A percentile compares a stretch with the other conserved stretches of the same genome.
These are phyloP conservation scores for Cnemophilus loriae DNA, from an alignment of 2,113 vertebrate genomes.

Conservation along the genomic window DNA sequence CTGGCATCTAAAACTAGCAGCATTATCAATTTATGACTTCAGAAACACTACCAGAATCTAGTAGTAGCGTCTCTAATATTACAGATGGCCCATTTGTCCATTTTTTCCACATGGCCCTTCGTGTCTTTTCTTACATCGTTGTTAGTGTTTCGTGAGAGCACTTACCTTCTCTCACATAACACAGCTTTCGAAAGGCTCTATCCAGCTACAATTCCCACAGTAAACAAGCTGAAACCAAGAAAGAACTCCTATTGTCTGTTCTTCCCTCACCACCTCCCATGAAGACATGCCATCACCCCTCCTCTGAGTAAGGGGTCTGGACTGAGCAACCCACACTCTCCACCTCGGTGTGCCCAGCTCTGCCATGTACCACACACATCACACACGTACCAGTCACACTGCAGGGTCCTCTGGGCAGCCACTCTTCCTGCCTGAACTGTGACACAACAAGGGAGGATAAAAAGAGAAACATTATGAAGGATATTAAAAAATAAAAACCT, in stretches of 20 bases:
- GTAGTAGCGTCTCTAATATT: not conserved
- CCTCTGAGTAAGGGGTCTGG: not conserved
- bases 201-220: not conserved
- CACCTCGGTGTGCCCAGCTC: not conserved
- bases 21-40: slow-evolving; percentile 54
- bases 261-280: not conserved
- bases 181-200: not conserved
- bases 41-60: slow-evolving; percentile 39
- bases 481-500: not conserved
- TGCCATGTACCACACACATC: not conserved
- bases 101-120: not conserved
- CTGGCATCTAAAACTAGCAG: slow-evolving; percentile 40
- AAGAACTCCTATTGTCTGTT: not conserved
- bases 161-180: not conserved
- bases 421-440: not conserved
- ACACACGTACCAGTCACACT: not conserved
- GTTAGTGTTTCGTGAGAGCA: not conserved
- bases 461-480: not conserved
- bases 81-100: slow-evolving; percentile 18
- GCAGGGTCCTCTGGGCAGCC: not conserved
- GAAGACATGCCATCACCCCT: not conserved
- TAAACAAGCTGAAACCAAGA: not conserved
- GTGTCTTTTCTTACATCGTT: not conserved
- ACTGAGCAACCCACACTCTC: not conserved
- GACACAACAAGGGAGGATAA: not conserved